Conservation (phyloP, 2,113 vertebrate species). For the Jaculus jaculus region DNA sequence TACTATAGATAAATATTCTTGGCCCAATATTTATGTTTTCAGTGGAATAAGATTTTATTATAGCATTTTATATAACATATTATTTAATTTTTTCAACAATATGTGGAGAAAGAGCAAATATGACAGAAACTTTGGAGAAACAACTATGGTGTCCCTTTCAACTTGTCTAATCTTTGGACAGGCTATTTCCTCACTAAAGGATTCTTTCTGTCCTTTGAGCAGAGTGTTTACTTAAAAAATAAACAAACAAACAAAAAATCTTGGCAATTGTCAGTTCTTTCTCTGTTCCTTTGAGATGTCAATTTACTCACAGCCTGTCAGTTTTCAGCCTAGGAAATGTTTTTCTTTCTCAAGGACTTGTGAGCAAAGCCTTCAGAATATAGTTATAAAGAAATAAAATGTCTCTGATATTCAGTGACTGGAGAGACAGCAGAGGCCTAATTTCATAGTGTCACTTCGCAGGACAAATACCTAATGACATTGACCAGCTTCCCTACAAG, state of each 20-base stretch:
- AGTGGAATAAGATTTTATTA: slow-evolving; percentile 4
- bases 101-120: too few relatives aligned
- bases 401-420: background rate
- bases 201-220: background rate
- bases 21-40: background rate
- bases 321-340: background rate
- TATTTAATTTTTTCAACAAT: background rate
- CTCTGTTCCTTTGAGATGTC: background rate
- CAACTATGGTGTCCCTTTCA: background rate
- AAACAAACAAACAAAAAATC: too few relatives aligned
- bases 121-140: background rate
- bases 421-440: background rate
- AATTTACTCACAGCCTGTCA: background rate
- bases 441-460: background rate
- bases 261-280: background rate
- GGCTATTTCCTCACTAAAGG: background rate
- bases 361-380: background rate
- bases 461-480: background rate
- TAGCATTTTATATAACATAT: background rate
- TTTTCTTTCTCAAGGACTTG: background rate
- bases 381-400: background rate
- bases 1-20: background rate
- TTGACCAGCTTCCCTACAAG: background rate
- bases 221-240: background rate
- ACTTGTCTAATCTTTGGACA: background rate